Base-by-base conservation (phyloP, 2,797 vertebrate genomes). In the Pogoniulus pusillus region DNA sequence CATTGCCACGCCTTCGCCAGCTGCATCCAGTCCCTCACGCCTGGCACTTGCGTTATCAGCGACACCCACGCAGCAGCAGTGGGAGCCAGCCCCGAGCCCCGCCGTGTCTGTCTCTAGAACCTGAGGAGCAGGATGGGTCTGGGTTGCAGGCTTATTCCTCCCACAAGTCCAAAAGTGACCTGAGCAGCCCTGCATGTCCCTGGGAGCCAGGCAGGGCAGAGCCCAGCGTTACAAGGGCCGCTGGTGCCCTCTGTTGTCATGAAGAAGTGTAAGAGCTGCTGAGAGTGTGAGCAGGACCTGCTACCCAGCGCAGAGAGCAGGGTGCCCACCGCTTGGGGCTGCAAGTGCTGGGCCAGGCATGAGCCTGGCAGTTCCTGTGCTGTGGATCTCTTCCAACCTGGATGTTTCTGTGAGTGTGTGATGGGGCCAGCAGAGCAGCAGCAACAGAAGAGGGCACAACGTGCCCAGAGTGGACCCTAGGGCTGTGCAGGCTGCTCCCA, bases 201-300 rank as follows among this genome's bases (percentile, higher is more conserved):
- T 14, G 54, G 58, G 71, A 91, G 70, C 82, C 66, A 29, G 85
- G 59, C 66, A 60, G 78, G 91, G 85, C 89, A 76, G 24, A 66
- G 76, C 51, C 58, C 47, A 7, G 70, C 55, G 0, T 22, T 71
- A 91, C 83, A 16, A 95, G 94, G 93, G 93, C 83, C 81, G 90
- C 91, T 94, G 94, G 95, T 95, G 93, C 95, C 94, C 94, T 95
- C 95, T 95, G 92, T 95, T 92, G 95, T 92, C 93, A 60, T 71
- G 68, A 64, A 71, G 34, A 64, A 23, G 73, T 64, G 81, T 0
- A 13, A 55, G 76, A 91, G 85, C 58, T 20, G 68, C 77, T 19
- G 74, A 64, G 35, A 82, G 82, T 69, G 17, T 59, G 27, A 26
- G 53, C 26, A 68, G 85, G 60, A 74, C 22, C 1, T 2, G 91